Conservation (phyloP, 2,888 invertebrate genomes). For the Synanthedon tipuliformis region DNA sequence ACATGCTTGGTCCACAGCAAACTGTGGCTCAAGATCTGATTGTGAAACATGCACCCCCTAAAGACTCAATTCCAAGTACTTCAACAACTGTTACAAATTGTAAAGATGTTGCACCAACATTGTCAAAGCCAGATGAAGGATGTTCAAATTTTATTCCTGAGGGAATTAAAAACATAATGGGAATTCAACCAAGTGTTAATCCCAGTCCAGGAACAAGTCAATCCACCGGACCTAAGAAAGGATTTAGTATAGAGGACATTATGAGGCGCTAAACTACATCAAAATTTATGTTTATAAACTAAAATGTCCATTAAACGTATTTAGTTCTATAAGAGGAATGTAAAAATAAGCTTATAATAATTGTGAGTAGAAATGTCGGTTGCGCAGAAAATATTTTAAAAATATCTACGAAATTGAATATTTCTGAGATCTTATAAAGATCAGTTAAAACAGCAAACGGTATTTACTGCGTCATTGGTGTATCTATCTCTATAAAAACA, state of each 20-base stretch:
- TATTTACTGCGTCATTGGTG: too few relatives aligned
- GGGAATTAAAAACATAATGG: conserved; percentile 65
- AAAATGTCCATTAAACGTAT: too few relatives aligned
- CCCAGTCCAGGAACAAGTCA: conserved; percentile 69
- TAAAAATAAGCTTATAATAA: too few relatives aligned
- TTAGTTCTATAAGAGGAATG: too few relatives aligned
- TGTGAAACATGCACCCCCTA: conserved; percentile 64
- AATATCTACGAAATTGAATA: too few relatives aligned
- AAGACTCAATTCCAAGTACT: conserved; percentile 47
- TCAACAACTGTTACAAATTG: conserved; percentile 50
- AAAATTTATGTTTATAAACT: not conserved
- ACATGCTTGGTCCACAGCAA: conserved; percentile 56
- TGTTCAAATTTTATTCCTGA: conserved; percentile 51
- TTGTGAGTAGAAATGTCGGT: too few relatives aligned
- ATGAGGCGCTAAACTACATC: conserved; percentile 78
- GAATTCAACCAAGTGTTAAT: conserved; percentile 55
- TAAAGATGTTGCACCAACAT: conserved; percentile 27
- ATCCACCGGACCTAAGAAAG: conserved; percentile 78
- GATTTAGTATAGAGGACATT: conserved; percentile 91
- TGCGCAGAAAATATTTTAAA: too few relatives aligned
- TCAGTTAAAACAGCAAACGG: too few relatives aligned
- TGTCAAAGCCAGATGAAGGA: conserved; percentile 34
- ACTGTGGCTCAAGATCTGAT: conserved; percentile 66
- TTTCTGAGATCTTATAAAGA: too few relatives aligned
- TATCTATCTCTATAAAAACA: conserved; percentile 26